Base-by-base conservation (phyloP, 2,797 vertebrate species). In the Anguilla megastoma region DNA sequence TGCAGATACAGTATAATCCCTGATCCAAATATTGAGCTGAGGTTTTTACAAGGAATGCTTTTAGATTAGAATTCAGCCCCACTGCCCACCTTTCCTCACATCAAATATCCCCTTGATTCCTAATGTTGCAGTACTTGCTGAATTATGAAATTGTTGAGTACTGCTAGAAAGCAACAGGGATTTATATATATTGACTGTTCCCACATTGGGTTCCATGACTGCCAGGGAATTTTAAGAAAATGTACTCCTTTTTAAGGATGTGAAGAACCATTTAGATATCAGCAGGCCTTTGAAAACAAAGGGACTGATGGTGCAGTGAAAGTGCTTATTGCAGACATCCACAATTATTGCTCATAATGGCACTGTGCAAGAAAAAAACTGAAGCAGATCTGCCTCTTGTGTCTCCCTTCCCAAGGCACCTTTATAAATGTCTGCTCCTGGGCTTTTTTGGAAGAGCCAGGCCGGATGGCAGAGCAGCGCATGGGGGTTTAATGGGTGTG, bases 1-100 rank as follows among this genome's bases (percentile, higher is more conserved):
- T 82, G 21, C 33, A 18, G 50, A 18, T 41, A 41, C 36, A 41
- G 41, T 82, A 3, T 24, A 82, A 82, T 82, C 12, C 41, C 45
- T n/a, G 9, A 82, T 82, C 45, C 79, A 82, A 82, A 82, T 82
- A 50, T 12, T 82, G 79, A 82, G 79, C 41, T 48, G 79, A 82
- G 79, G 50, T 45, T 36, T 80, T 80, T 82, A 82, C 45, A 48
- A 24, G 79, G 41, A 50, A n/a, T 48, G 41, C 14, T 82, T 82
- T 80, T 82, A 48, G n/a, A 82, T 50, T 21, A 21, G 9, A 82
- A 82, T 7, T 27, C 0, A 76, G 71, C 16, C 14, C 18, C 21
- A n/a, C 10, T n/a, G 79, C 79, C 79, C 45, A 79, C 74, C 27
- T 30, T 82, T 82, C 36, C 36, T 18, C 5, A 18, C 7, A 80